Evolutionary conservation across 2,888 invertebrate genomes (phyloP).

Genomic region (Agapostemon virescens): DNA sequence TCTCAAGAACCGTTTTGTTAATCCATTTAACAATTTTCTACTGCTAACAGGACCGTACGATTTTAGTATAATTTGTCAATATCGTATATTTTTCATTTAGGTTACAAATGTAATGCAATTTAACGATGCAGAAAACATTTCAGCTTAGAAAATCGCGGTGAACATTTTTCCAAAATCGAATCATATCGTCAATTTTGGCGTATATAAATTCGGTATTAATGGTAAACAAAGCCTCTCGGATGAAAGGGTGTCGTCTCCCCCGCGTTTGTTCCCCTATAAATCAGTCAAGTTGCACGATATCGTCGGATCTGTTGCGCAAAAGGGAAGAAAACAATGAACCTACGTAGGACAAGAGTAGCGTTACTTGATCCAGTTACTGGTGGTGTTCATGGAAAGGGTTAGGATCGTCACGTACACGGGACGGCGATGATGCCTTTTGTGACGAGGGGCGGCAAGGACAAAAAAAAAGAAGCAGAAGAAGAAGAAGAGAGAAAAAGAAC

Average conservation of each 20-base stretch:
- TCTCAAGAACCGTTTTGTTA: no score
- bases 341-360: constrained; percentile 49
- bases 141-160: not conserved
- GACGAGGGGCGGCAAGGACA: constrained; percentile 54
- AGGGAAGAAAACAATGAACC: constrained; percentile 53
- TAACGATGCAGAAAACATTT: not conserved
- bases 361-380: constrained; percentile 67
- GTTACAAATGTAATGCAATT: not conserved
- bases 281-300: constrained; percentile 47
- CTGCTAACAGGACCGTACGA: not conserved
- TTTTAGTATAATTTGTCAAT: not conserved
- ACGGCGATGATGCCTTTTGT: constrained; percentile 62
- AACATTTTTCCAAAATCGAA: not conserved
- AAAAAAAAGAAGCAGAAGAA: constrained; percentile 42
- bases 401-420: constrained; percentile 58
- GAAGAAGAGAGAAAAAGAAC: constrained; percentile 30
- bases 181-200: not conserved
- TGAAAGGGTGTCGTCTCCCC: constrained; percentile 24
- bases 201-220: not conserved
- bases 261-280: constrained; percentile 41
- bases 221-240: constrained; percentile 5
- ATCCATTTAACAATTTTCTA: not conserved
- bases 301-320: constrained; percentile 40
- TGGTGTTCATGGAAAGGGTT: constrained; percentile 57
- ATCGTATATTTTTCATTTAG: not conserved